Percentiles rank a stretch among this genome's conserved stretches.
Conservation (phyloP, 2,888 invertebrate species). For the Baronia brevicornis region DNA sequence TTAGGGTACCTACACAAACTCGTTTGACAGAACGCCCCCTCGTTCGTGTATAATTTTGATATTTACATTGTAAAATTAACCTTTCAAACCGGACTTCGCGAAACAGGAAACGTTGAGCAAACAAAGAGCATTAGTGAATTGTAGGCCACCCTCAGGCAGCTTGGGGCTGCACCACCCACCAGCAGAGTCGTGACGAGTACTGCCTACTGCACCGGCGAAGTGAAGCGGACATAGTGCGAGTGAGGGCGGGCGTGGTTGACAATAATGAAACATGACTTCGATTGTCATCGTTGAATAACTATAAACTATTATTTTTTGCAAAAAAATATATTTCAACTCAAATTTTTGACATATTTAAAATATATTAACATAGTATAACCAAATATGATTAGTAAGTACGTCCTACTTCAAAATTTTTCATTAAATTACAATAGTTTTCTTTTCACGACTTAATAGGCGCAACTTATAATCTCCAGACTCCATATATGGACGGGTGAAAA, state of each 20-base stretch:
- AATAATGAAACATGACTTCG: too few relatives aligned
- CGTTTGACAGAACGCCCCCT: slow-evolving; percentile 5
- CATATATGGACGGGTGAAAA: too few relatives aligned
- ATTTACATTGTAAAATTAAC: slow-evolving; percentile 21
- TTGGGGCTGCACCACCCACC: slow-evolving; percentile 49
- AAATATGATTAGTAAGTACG: too few relatives aligned
- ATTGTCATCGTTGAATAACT: too few relatives aligned
- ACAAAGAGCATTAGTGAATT: slow-evolving; percentile 58
- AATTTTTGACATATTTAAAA: too few relatives aligned
- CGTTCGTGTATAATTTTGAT: slow-evolving; percentile 15
- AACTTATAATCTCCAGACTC: too few relatives aligned
- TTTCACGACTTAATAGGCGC: too few relatives aligned
- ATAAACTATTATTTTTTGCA: neutral
- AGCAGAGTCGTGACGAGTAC: slow-evolving; percentile 47
- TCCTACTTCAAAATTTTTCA: too few relatives aligned
- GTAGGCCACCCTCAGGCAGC: slow-evolving; percentile 55
- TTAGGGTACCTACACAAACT: slow-evolving; percentile 1
- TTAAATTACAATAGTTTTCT: too few relatives aligned
- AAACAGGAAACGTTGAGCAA: slow-evolving; percentile 55
- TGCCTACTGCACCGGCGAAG: slow-evolving; percentile 43
- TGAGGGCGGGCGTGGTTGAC: slow-evolving; percentile 7
- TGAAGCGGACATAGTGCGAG: slow-evolving; percentile 15
- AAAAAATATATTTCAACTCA: too few relatives aligned
- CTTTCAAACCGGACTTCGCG: slow-evolving; percentile 31
- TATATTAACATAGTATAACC: too few relatives aligned